Evolutionary conservation across 30 jellyfish, hydroid and myxozoan species (phyloP).

Genomic region (Aurelia aurita): DNA sequence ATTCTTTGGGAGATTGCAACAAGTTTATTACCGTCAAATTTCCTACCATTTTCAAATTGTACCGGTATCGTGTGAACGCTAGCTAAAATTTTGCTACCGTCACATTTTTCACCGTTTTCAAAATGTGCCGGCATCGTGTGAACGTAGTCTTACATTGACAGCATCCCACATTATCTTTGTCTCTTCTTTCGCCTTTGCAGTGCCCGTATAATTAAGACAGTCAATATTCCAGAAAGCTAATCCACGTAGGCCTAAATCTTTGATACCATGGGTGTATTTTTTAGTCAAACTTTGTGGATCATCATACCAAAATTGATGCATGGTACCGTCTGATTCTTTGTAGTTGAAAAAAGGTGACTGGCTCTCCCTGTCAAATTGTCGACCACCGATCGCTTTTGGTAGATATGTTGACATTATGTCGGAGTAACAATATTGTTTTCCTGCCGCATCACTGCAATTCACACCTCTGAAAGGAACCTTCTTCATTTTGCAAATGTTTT

Average conservation of each 20-base stretch:
- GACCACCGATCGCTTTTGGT: conserved; percentile 73
- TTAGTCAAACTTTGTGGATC: conserved; percentile 63
- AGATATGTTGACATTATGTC: conserved; percentile 40
- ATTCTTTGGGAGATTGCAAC: too few species aligned
- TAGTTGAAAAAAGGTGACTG: conserved; percentile 74
- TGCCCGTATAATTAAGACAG: conserved; percentile 65
- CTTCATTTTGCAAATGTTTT: conserved; percentile 51
- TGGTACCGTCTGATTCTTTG: conserved; percentile 33
- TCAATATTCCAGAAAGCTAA: conserved; percentile 75
- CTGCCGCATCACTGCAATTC: conserved; percentile 87
- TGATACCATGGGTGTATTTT: conserved; percentile 68
- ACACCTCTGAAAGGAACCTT: conserved; percentile 77
- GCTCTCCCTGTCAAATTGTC: conserved; percentile 65
- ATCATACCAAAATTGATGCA: conserved; percentile 84
- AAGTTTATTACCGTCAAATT: too few species aligned
- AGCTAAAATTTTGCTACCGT: too few species aligned
- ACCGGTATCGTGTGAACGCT: too few species aligned
- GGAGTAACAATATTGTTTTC: conserved; percentile 64
- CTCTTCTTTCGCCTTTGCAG: conserved; percentile 51
- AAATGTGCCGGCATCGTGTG: too few species aligned
- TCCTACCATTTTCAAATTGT: too few species aligned
- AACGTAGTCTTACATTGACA: conserved; percentile 45
- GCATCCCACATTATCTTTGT: conserved; percentile 84
- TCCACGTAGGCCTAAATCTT: conserved; percentile 67
- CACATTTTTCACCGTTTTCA: too few species aligned